Evolutionary conservation across 2,113 vertebrate genomes (phyloP).

Genomic region (Gallinago media): DNA sequence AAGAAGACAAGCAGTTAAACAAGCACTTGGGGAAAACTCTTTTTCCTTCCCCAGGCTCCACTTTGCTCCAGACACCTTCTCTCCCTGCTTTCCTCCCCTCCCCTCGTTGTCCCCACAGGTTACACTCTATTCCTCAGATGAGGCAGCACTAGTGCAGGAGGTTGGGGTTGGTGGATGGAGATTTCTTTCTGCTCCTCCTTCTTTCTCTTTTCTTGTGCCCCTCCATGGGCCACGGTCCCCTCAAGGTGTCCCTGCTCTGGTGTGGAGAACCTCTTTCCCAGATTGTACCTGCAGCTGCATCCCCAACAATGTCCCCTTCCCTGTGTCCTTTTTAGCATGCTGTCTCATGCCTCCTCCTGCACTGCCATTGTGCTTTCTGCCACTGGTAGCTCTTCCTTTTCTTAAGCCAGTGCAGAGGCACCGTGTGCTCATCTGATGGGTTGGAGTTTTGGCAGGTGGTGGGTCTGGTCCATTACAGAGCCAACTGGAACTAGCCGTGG

Average conservation of each 20-base stretch:
- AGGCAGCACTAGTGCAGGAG: not conserved
- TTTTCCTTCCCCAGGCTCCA: not conserved
- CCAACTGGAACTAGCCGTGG: not conserved
- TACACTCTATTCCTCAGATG: not conserved
- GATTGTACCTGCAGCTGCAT: not conserved
- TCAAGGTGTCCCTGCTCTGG: not conserved
- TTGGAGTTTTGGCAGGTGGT: not conserved
- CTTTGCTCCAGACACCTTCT: not conserved
- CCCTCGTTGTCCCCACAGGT: not conserved
- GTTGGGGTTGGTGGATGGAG: not conserved
- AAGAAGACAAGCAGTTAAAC: not conserved
- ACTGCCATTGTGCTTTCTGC: not conserved
- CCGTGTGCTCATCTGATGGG: rapidly evolving
- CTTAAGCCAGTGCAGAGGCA: not conserved
- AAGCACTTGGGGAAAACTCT: no score
- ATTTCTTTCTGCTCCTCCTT: not conserved
- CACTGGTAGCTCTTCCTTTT: not conserved
- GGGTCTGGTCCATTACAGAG: not conserved
- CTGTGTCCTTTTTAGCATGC: rapidly evolving
- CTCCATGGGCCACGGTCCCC: rapidly evolving
- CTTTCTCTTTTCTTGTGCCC: not conserved
- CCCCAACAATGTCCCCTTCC: not conserved
- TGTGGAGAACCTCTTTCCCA: not conserved
- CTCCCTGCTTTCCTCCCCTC: not conserved
- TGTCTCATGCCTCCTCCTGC: rapidly evolving